These are phyloP conservation scores for Rhabditoides inermis DNA, from an alignment of 2,888 invertebrate genomes.

Conservation along the genomic window DNA sequence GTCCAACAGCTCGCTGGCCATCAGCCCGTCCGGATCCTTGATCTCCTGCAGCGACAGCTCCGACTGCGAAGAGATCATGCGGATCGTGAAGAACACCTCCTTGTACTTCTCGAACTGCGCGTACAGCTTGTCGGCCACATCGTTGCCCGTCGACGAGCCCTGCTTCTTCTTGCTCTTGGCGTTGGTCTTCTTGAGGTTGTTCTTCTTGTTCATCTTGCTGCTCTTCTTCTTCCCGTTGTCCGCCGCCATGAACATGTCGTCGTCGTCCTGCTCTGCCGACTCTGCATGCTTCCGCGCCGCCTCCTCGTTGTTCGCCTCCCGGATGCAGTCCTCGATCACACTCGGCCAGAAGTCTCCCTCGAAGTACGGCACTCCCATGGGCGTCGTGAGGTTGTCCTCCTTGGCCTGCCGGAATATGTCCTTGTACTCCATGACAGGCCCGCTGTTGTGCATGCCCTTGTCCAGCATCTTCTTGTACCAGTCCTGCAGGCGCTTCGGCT, in stretches of 20 bases:
- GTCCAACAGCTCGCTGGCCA: conserved; percentile 97
- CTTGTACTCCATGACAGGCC: conserved; percentile 96
- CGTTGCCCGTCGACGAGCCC: conserved; percentile 51
- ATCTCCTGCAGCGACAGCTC: conserved; percentile 57
- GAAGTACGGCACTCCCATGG: conserved; percentile 90
- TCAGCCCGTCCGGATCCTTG: conserved; percentile 88
- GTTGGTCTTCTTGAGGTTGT: conserved; percentile 86
- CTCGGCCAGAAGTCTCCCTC: conserved; percentile 99
- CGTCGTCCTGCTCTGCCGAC: no score
- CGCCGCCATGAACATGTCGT: conserved; percentile 24
- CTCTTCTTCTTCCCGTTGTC: conserved; percentile 33
- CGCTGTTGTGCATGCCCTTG: conserved; percentile 93
- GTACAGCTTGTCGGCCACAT: conserved; percentile 88
- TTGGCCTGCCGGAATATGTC: conserved; percentile 83
- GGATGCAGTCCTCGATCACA: conserved; percentile 95
- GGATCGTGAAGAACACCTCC: conserved; percentile 96
- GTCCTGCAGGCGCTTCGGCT: conserved; percentile 88
- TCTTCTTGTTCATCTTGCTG: conserved; percentile 61
- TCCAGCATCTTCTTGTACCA: conserved; percentile 99
- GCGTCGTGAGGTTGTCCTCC: conserved; percentile 88
- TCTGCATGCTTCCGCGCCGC: conserved; percentile 70
- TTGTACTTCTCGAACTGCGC: conserved; percentile 99
- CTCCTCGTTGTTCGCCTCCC: conserved; percentile 90
- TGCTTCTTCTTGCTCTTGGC: conserved; percentile 85
- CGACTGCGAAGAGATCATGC: conserved; percentile 59